Evolutionary conservation across 2,797 vertebrate species (phyloP), one percentile per base, ranked within the genome.

Genomic region (Danio jaintianensis): DNA sequence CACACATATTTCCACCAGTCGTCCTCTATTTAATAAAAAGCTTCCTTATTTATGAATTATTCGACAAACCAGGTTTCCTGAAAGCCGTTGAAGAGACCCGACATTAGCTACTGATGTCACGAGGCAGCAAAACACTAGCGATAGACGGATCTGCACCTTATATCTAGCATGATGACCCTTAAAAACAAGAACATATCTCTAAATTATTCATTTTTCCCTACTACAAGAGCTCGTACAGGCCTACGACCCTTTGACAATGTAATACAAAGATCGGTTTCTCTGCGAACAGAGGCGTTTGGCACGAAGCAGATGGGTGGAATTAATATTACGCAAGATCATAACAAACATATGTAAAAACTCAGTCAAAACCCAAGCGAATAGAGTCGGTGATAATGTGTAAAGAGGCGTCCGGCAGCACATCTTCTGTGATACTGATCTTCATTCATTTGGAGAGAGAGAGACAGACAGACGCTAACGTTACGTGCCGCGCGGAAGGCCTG

Each of bases 361-460:
- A 42, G 29, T 79, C 11, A 45, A 58, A 55, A 10, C 47, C 9
- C 38, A 7, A 58, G 18, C 38, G 63, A 59, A 48, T 7, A 43
- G 13, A 40, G 18, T 9, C 22, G 42, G 22, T 38, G 40, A 29
- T 59, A 62, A 64, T 56, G 61, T 76, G 68, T 22, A 38, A 72
- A 58, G 40, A 47, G 43, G 63, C 40, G 59, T 53, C 42, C 36
- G 15, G 20, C 63, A 61, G 67, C 16, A 52, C 58, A 66, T 69
- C 56, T 55, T 55, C 22, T 47, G 29, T 20, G 20, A 67, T 59
- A 29, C 59, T 11, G 52, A 50, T 63, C 69, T 67, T 47, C 72
- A 78, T 85, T 83, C 82, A 85, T 81, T 81, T 48, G 64, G 18
- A 75, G 74, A 83, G 78, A 82, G 22, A 78, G 64, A 78, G 82